A percentile compares a stretch with the other conserved stretches of the same genome.
Evolutionary conservation across 2,888 invertebrate species (phyloP).

Genomic region (Argyra leucocephala): DNA sequence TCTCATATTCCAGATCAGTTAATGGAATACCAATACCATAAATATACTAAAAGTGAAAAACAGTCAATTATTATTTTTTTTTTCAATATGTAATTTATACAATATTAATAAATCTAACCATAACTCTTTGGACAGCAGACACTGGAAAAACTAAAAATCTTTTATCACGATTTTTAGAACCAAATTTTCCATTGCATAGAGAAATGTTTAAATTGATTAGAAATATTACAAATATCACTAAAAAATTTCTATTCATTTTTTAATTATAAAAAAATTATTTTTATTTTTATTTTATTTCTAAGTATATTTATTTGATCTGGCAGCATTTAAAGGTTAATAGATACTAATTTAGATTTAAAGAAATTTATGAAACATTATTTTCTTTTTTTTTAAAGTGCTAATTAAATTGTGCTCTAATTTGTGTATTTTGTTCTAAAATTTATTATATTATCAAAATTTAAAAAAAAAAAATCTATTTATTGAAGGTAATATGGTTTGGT

Average conservation of each 20-base stretch:
- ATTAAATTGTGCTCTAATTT: too few species aligned
- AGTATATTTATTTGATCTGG: too few species aligned
- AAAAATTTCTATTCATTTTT: background rate
- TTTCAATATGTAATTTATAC: background rate
- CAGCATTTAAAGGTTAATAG: too few species aligned
- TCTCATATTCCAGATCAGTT: constrained; percentile 17
- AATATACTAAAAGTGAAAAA: background rate
- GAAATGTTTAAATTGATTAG: background rate
- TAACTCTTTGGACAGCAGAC: background rate
- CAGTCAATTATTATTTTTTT: background rate
- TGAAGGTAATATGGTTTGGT: too few species aligned
- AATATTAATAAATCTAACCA: background rate
- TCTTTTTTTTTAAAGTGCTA: too few species aligned
- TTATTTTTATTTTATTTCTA: too few species aligned
- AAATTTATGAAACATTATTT: too few species aligned
- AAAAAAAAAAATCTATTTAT: too few species aligned
- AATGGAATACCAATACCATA: background rate
- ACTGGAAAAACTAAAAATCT: background rate
- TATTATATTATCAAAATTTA: too few species aligned
- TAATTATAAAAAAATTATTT: too few species aligned
- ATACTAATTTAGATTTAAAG: too few species aligned
- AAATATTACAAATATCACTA: background rate
- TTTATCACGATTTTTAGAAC: background rate
- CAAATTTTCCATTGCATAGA: background rate
- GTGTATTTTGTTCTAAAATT: too few species aligned